phyloP scores from a whole-genome alignment of 2,888 invertebrate genomes.

The Pollenia angustigena region DNA sequence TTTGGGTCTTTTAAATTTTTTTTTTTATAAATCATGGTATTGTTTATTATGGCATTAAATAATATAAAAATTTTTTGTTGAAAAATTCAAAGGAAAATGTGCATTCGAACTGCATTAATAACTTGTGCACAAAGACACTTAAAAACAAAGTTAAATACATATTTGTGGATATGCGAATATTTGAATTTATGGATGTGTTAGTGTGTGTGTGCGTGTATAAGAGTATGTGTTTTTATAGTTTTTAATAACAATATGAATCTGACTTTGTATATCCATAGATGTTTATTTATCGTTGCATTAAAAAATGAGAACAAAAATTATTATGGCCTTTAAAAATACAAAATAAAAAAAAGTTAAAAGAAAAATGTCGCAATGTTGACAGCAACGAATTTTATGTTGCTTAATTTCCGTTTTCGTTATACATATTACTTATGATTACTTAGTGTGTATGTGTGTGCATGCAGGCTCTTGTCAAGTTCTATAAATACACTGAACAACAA shows the following conservation, averaged over 20 bases:
- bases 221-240: slow-evolving; percentile 20
- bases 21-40: slow-evolving; percentile 12
- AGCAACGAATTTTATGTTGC: slow-evolving; percentile 67
- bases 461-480: slow-evolving; percentile 23
- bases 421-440: slow-evolving; percentile 23
- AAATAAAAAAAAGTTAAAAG: slow-evolving; percentile 34
- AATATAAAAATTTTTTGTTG: slow-evolving; percentile 8
- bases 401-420: slow-evolving; percentile 68
- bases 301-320: neutral
- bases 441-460: neutral
- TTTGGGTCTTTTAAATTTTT: neutral
- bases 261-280: slow-evolving; percentile 40
- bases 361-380: slow-evolving; percentile 65
- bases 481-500: neutral
- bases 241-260: slow-evolving; percentile 53
- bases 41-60: slow-evolving; percentile 42
- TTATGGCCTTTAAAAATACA: slow-evolving; percentile 35
- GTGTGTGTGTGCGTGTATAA: neutral
- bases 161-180: neutral
- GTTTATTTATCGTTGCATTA: slow-evolving; percentile 41
- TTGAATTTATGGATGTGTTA: neutral
- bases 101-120: slow-evolving; percentile 44
- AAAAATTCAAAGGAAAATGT: slow-evolving; percentile 44
- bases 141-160: neutral
- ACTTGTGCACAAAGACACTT: slow-evolving; percentile 10